Evolutionary conservation across 2,113 vertebrate genomes (phyloP), one percentile per base, ranked within the genome.

Genomic region (Romanogobio albipinnatus): DNA sequence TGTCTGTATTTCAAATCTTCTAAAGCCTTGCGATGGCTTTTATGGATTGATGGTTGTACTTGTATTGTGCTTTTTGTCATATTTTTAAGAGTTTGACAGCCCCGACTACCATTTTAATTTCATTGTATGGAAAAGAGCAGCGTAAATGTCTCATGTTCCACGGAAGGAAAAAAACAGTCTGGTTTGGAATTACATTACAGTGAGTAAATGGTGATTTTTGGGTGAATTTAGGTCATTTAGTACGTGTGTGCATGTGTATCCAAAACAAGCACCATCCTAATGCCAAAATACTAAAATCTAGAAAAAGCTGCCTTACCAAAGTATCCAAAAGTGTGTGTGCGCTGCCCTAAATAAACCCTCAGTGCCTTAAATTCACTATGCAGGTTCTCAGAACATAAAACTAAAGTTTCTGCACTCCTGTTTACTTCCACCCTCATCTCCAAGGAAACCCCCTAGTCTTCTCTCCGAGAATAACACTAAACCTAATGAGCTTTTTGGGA

Each of bases 351-450:
- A 15, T 75, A 53, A 77, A 79, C 83, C 89, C 56, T 75, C 59
- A 77, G 87, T 90, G 89, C 89, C 89, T 88, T 87, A 70, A 68
- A 78, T 87, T 77, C 81, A 82, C 87, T 87, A 88, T 87, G 89
- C 89, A 90, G 86, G 70, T 81, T 78, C 74, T 77, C 26, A 70
- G 82, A 86, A 76, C 24, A 76, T 53, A 53, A 76, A 71, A 81
- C 26, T 33, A 62, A 81, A 51, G 24, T 64, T 81, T 81, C 61
- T 81, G 61, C 79, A 68, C 79, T 68, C 61, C 79, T 29, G 39
- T 66, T 47, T 49, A 81, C 77, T 79, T 24, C 39, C 39, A 43
- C 58, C 58, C n/a, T 62, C 58, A 1, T 47, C n/a, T 78, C 53
- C 56, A 62, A 79, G 36, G 39, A 62, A 79, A 19, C 43, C 8